Base-by-base conservation (phyloP, 2,797 vertebrate species). In the Ataeniobius toweri region DNA sequence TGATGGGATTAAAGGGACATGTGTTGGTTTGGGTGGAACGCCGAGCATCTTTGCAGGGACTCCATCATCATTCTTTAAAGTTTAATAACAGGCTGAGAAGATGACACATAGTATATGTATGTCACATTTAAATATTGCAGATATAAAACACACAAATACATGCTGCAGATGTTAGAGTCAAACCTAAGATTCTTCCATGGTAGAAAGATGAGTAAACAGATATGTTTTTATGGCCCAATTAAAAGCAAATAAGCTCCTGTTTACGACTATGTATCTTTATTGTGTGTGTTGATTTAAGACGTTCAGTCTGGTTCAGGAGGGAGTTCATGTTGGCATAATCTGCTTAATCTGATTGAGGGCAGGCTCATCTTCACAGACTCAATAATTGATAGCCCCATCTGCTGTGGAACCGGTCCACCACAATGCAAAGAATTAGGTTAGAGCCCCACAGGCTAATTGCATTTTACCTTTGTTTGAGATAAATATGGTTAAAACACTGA, bases 381-480 rank as follows among this genome's bases (percentile, higher is more conserved):
- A 92, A 93, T 93, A 90, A 93, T 94, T 92, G 90, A 94, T 93
- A 83, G 68, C 83, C 86, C 92, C 93, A 93, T 94, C 92, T 94
- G 93, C 87, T 75, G 61, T 74, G 81, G 84, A 79, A 89, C 85
- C 85, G 86, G 83, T 86, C 81, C 24, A 36, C 79, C 81, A 85
- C 78, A 77, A 80, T 82, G 80, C 70, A 71, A 80, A 85, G 85
- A 91, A 88, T 83, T 80, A 77, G 89, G 89, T 88, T 89, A 79
- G 53, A 83, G 83, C 59, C 51, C 74, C 72, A 24, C 75, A 28
- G 67, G 83, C 73, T 84, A 86, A 85, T 87, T 86, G 83, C 75
- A 75, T 82, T 83, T 85, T 68, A 83, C 83, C 83, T 78, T 83
- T 73, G 73, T 80, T 69, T 69, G 79, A 67, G 79, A 74, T 53